Conservation (phyloP, 2,888 invertebrate genomes). For the Hydropsyche betteni region DNA sequence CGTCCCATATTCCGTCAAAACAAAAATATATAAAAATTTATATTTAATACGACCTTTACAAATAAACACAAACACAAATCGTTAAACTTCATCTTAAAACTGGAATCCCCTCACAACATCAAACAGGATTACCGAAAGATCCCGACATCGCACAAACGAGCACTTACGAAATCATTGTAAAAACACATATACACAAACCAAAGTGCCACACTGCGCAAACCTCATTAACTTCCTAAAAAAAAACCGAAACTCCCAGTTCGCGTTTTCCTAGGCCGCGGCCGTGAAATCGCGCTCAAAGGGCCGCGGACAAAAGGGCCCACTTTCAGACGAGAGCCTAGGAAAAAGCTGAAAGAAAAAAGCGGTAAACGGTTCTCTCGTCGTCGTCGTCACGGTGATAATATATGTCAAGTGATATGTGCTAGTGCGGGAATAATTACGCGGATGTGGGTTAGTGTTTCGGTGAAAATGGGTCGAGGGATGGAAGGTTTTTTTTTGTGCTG, state of each 20-base stretch:
- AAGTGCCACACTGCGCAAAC: not conserved
- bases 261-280: not conserved
- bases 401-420: not conserved
- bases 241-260: not conserved
- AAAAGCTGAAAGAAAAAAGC: not conserved
- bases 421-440: constrained; percentile 17
- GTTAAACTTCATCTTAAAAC: too few relatives aligned
- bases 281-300: constrained; percentile 12
- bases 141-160: too few relatives aligned
- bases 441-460: constrained; percentile 9
- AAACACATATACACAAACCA: too few relatives aligned
- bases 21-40: not conserved
- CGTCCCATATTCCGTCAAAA: too few relatives aligned
- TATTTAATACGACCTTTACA: not conserved
- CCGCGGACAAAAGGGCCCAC: not conserved
- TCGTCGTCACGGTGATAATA: not conserved
- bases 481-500: too few relatives aligned
- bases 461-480: constrained; percentile 15
- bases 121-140: constrained; percentile 10
- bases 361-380: constrained; percentile 17
- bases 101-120: not conserved
- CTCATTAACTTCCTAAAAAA: not conserved
- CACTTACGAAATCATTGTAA: too few relatives aligned
- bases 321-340: not conserved
- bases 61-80: not conserved